Conservation (phyloP, 2,888 invertebrate genomes). For the Pollenia griseotomentosa region DNA sequence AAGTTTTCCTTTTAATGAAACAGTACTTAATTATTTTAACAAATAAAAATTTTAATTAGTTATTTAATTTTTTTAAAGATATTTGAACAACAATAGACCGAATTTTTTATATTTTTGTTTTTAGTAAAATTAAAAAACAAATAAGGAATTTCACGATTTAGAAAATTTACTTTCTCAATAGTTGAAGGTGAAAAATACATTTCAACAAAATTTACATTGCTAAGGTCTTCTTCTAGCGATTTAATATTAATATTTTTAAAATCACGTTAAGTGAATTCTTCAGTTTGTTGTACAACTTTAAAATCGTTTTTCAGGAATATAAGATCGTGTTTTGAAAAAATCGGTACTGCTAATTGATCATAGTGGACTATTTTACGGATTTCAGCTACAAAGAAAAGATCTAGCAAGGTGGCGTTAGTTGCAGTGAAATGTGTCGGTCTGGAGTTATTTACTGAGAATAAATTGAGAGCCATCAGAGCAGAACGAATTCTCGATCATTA, state of each 20-base stretch:
- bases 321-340: not conserved
- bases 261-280: not conserved
- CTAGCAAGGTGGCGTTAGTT: not conserved
- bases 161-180: not conserved
- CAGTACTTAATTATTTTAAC: no score
- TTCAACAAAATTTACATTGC: not conserved
- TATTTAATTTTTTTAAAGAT: no score
- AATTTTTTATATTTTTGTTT: no score
- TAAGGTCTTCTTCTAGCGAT: not conserved
- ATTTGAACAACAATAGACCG: no score
- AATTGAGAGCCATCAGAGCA: no score
- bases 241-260: not conserved
- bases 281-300: not conserved
- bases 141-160: not conserved
- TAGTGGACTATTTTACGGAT: not conserved
- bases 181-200: not conserved
- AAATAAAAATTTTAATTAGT: no score
- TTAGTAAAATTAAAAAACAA: no score
- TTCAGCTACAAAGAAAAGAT: not conserved
- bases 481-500: no score
- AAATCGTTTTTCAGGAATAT: no score
- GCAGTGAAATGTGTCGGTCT: not conserved
- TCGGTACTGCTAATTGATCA: not conserved
- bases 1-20: no score
- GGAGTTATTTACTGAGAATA: no score